Evolutionary conservation across 2,888 invertebrate genomes (phyloP).

Genomic region (Orchesella flavescens): DNA sequence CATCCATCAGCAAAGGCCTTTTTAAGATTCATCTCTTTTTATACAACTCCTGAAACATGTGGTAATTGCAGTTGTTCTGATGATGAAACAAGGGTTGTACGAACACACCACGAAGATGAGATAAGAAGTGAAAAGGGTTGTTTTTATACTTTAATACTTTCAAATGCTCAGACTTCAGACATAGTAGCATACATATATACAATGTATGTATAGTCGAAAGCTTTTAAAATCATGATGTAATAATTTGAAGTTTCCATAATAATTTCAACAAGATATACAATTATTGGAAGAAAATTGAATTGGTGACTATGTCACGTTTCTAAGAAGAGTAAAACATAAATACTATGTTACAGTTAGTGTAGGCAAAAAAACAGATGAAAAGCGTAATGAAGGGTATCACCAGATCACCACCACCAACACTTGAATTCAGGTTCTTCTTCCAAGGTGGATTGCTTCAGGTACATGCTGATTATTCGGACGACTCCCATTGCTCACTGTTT

Average conservation of each 20-base stretch:
- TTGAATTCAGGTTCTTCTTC: no score
- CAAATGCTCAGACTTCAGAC: no score
- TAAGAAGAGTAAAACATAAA: not conserved
- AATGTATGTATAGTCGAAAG: not conserved
- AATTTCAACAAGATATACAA: not conserved
- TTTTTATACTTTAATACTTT: no score
- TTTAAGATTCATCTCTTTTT: conserved; percentile 21
- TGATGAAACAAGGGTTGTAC: conserved; percentile 33
- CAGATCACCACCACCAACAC: no score
- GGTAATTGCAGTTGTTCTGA: conserved; percentile 38
- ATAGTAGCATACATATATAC: no score
- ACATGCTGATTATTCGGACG: no score
- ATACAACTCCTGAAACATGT: conserved; percentile 35
- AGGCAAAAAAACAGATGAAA: no score
- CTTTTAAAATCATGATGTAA: conserved; percentile 28
- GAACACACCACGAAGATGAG: conserved; percentile 29
- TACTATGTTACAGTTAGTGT: no score
- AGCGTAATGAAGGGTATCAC: no score
- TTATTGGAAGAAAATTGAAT: conserved; percentile 25
- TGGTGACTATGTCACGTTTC: conserved; percentile 47
- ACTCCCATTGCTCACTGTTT: no score
- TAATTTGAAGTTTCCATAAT: conserved; percentile 34
- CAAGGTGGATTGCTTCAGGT: no score
- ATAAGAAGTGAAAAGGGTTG: conserved; percentile 14
- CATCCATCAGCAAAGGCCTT: not conserved